Base-by-base conservation (phyloP, 1,140 invertebrate genomes). In the Phthorimaea operculella region DNA sequence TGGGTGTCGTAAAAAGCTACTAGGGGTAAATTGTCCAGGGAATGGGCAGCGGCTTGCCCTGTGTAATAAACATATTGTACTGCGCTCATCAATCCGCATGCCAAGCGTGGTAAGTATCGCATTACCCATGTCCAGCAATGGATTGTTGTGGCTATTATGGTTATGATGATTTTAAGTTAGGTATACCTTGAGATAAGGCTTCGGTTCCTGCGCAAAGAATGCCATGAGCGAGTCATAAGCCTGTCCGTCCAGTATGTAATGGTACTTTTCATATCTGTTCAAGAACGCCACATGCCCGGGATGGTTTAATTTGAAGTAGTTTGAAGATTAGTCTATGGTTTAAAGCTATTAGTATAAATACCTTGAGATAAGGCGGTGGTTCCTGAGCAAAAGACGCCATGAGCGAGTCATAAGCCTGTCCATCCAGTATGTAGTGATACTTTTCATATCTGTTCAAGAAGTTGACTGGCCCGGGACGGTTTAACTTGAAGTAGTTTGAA, bases 351-450 rank as follows among this genome's bases (percentile, higher is more conserved):
- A n/a, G n/a, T 11, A 34, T 7, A 42, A 54, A 16, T 44, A 83
- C 80, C 74, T 82, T 83, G 4, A 90, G 71, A 61, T 77, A 84
- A 4, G 90, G 89, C 49, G 88, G 78, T 7, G 91, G 90, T 14
- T 92, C 87, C 14, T 84, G 79, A 52, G 82, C 86, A 59, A 95
- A 90, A 72, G 95, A 93, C 33, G 87, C 76, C 33, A 89, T 74
- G 4, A 95, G 83, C 51, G 90, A 87, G 60, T 87, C 80, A 45
- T 90, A 83, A 0, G 92, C 92, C 33, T 88, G 83, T 14, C 92
- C 92, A 62, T 91, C 89, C 17, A 94, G 78, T 9, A 96, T 87
- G 67, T 93, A 92, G 34, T 87, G 76, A 69, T 92, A 93, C 42
- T 88, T 67, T 33, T 90, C 74, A 70, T 94, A 96, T 28, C 80